Percentiles rank a stretch among this genome's conserved stretches.
phyloP scores from a whole-genome alignment of 2,888 invertebrate genomes.

The Archaeoteleia sp. region DNA sequence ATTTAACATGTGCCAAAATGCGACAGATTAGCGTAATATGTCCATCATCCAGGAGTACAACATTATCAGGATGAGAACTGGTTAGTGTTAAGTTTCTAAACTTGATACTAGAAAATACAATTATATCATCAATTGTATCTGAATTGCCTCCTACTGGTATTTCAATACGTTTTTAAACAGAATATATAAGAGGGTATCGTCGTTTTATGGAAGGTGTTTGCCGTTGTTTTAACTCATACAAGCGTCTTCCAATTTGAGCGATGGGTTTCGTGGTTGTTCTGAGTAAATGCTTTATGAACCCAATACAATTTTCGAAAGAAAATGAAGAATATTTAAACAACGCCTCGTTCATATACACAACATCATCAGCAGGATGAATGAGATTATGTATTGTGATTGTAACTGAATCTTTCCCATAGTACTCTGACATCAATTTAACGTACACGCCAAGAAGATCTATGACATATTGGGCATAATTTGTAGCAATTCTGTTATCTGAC shows the following conservation, averaged over 20 bases:
- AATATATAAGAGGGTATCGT: conserved; percentile 1
- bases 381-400: conserved; percentile 45
- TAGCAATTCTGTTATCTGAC: not conserved
- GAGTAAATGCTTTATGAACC: conserved; percentile 44
- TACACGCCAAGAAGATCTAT: conserved; percentile 21
- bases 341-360: conserved; percentile 31
- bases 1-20: not conserved
- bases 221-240: not conserved
- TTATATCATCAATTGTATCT: not conserved
- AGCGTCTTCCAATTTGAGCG: not conserved
- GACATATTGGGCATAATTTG: conserved; percentile 21
- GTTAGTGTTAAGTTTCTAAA: not conserved
- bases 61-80: conserved; percentile 1
- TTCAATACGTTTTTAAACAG: not conserved
- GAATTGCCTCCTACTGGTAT: not conserved
- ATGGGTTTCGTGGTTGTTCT: not conserved
- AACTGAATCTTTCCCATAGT: conserved; percentile 46
- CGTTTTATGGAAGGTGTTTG: not conserved
- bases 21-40: not conserved
- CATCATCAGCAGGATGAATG: conserved; percentile 51
- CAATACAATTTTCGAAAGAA: conserved; percentile 52
- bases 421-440: conserved; percentile 38
- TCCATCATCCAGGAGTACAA: not conserved
- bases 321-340: conserved; percentile 48
- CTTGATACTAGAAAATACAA: not conserved